These are phyloP conservation scores for Hassar affinis DNA, from an alignment of 2,113 vertebrate species.

Conservation along the genomic window DNA sequence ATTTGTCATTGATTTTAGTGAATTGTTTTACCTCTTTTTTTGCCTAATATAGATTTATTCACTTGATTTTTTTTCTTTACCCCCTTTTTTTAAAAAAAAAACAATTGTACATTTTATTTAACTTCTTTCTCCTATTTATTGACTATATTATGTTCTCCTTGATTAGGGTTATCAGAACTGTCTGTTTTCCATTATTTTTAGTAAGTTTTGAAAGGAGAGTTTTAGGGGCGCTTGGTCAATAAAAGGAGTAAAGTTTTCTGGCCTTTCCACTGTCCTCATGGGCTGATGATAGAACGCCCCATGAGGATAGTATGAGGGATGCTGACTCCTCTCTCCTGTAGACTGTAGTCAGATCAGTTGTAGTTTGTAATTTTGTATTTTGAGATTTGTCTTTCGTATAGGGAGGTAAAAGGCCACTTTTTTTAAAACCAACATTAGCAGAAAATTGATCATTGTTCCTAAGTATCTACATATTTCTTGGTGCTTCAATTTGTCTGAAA, in stretches of 20 bases:
- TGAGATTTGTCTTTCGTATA: conserved; percentile 64
- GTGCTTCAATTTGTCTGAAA: conserved; percentile 46
- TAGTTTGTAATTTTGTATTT: conserved; percentile 67
- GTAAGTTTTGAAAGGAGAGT: conserved; percentile 60
- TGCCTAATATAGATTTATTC: conserved; percentile 63
- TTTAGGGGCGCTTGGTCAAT: conserved; percentile 61
- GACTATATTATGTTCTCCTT: conserved; percentile 68
- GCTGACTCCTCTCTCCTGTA: conserved; percentile 70
- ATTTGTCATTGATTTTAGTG: conserved; percentile 54
- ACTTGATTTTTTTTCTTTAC: conserved; percentile 50
- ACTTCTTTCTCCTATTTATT: conserved; percentile 77
- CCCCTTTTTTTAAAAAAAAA: not conserved
- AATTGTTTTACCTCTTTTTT: conserved; percentile 61
- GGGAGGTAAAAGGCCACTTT: conserved; percentile 25
- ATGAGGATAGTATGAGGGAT: not conserved
- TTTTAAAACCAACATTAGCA: not conserved
- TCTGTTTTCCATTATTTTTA: conserved; percentile 60
- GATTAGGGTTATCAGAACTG: conserved; percentile 62
- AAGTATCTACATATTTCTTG: conserved; percentile 54
- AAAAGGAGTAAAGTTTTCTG: not conserved
- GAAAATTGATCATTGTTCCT: conserved; percentile 48
- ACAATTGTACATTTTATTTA: conserved; percentile 62
- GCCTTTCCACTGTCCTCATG: conserved; percentile 57
- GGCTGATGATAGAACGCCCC: not conserved
- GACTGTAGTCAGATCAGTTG: conserved; percentile 68